Conservation (phyloP, 2,113 vertebrate species). For the Orthonyx spaldingii region DNA sequence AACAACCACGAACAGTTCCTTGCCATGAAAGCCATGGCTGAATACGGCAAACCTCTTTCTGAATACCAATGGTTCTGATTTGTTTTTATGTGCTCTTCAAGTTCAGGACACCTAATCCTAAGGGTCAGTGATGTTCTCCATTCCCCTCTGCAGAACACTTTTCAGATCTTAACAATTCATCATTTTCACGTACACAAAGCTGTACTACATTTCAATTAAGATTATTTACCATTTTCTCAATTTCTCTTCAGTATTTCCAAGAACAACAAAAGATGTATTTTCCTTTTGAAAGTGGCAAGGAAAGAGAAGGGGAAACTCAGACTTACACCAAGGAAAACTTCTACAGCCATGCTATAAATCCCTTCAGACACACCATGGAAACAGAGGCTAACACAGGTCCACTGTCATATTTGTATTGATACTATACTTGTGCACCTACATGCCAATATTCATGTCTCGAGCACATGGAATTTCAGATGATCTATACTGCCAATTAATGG, state of each 20-base stretch:
- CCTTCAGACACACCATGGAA: neutral
- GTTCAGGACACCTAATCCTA: neutral
- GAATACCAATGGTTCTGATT: neutral
- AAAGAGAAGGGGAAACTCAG: neutral
- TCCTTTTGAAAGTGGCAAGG: neutral
- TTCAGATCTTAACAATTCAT: neutral
- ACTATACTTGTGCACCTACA: neutral
- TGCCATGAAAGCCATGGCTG: neutral
- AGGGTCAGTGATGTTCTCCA: neutral
- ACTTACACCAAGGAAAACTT: neutral
- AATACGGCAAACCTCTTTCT: neutral
- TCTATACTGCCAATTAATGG: slow-evolving; percentile 27
- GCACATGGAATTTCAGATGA: slow-evolving; percentile 24
- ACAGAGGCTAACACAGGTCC: neutral
- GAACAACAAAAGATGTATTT: neutral
- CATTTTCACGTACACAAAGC: neutral
- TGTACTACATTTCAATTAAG: neutral
- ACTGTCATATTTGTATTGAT: neutral
- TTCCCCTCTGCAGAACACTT: neutral
- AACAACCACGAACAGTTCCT: neutral
- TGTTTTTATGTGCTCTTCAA: neutral
- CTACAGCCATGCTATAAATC: neutral
- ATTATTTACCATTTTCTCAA: neutral
- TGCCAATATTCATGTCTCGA: neutral
- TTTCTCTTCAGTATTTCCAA: neutral